phyloP scores from a whole-genome alignment of 2,113 vertebrate genomes.

The Aegotheles bennettii region DNA sequence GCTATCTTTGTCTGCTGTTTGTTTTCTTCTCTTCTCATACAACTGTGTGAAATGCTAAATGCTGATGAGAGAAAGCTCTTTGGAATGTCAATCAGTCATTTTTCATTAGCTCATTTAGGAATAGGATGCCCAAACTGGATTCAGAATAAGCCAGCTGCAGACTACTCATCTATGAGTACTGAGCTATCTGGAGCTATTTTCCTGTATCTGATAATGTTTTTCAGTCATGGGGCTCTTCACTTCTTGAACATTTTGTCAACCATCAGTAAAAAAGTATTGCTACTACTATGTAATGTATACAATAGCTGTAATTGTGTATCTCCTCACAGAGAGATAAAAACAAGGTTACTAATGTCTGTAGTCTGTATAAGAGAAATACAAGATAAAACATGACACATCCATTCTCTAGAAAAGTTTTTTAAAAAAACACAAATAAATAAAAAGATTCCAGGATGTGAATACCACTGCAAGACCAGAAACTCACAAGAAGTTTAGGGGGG shows the following conservation, averaged over 20 bases:
- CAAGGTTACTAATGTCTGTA: not conserved
- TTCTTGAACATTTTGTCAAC: not conserved
- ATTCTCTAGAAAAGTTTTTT: not conserved
- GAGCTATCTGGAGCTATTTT: not conserved
- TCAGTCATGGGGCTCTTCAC: not conserved
- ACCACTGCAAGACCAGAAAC: not conserved
- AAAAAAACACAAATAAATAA: not conserved
- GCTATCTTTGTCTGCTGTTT: not conserved
- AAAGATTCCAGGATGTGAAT: not conserved
- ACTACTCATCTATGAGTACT: not conserved
- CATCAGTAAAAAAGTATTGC: not conserved
- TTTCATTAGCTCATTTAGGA: constrained; percentile 30
- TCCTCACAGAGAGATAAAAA: not conserved
- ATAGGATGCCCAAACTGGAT: not conserved
- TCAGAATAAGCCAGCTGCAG: not conserved
- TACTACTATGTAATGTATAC: not conserved
- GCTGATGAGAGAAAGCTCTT: constrained; percentile 7
- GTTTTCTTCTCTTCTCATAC: not conserved
- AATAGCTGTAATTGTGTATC: not conserved
- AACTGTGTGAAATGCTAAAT: not conserved
- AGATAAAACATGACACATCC: not conserved
- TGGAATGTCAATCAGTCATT: constrained; percentile 29
- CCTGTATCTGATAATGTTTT: not conserved
- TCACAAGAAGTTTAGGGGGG: not conserved
- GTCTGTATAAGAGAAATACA: not conserved